Evolutionary conservation across 2,797 vertebrate genomes (phyloP), one percentile per base, ranked within the genome.

Genomic region (Pipistrellus nathusii): DNA sequence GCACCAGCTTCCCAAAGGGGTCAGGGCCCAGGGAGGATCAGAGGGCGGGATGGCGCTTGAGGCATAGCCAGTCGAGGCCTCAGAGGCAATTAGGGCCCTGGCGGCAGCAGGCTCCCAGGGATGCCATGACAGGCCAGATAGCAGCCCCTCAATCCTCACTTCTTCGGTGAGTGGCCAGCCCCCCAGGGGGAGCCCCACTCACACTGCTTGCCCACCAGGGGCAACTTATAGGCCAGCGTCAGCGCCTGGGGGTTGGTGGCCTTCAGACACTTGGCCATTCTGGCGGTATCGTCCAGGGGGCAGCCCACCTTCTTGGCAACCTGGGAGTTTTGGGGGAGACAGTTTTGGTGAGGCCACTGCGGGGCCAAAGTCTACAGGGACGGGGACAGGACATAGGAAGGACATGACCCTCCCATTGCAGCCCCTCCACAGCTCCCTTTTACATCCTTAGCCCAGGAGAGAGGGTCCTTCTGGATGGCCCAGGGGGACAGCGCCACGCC

Each of bases 391-490:
- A 11, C n/a, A 23, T 0, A 11, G 30, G 1, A 15, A n/a, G 0
- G 3, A 23, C n/a, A 38, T 53, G 6, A 53, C 17, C 48, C 18
- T 32, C 12, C 46, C 46, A 12, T 48, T 13, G 12, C 46, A 15
- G 38, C 25, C 2, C 6, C n/a, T 9, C 48, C 15, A 3, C n/a
- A 30, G 30, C 17, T 2, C 44, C 44, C 20, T 15, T 84, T 91
- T 98, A 99, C 99, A 98, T 97, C 94, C 81, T 98, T 98, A 77
- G 99, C 98, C 94, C 97, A 98, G 62, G 2, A 51, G 5, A 99
- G 98, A 0, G 99, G 99, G 53, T 99, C 97, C 76, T 8, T 98
- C 98, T 99, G 99, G 96, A 99, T 66, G 13, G 93, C 99, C 99
- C 99, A 99, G 38, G 99, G 97, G 94, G 98, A 98, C 13, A 99